Conservation (phyloP, 2,888 invertebrate genomes). For the Cylindroiulus punctatus region DNA sequence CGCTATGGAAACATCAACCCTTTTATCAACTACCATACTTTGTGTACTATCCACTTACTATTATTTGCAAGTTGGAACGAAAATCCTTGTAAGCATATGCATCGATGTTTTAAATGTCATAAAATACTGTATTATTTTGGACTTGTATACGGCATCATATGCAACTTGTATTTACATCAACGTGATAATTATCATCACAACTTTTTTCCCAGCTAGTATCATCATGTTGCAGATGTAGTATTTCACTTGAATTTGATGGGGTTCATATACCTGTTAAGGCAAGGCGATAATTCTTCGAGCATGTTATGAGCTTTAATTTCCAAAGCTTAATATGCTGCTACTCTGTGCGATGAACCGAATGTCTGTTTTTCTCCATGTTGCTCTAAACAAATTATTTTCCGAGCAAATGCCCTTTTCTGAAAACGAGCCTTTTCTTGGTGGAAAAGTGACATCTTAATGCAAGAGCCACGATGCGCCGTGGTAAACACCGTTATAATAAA, state of each 20-base stretch:
- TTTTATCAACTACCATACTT: too few relatives aligned
- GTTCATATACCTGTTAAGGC: background rate
- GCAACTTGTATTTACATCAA: too few relatives aligned
- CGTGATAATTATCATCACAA: background rate
- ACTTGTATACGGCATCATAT: too few relatives aligned
- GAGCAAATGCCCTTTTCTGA: background rate
- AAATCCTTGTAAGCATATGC: too few relatives aligned
- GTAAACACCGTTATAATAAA: background rate
- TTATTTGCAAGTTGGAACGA: too few relatives aligned
- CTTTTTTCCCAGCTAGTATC: background rate
- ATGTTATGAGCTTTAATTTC: background rate
- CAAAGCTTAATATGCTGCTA: background rate
- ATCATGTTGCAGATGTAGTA: background rate
- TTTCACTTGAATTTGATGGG: background rate
- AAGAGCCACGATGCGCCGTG: background rate
- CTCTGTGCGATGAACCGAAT: background rate
- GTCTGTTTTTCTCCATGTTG: background rate
- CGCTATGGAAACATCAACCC: too few relatives aligned
- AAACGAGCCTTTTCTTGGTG: background rate
- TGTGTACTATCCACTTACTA: too few relatives aligned
- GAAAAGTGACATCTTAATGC: conserved; percentile 38
- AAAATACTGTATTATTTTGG: too few relatives aligned
- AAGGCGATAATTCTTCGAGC: background rate
- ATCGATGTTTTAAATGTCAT: too few relatives aligned
- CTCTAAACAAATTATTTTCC: conserved; percentile 34